Conservation (phyloP, 2,888 invertebrate species). For the Caenorhabditis sp. region DNA sequence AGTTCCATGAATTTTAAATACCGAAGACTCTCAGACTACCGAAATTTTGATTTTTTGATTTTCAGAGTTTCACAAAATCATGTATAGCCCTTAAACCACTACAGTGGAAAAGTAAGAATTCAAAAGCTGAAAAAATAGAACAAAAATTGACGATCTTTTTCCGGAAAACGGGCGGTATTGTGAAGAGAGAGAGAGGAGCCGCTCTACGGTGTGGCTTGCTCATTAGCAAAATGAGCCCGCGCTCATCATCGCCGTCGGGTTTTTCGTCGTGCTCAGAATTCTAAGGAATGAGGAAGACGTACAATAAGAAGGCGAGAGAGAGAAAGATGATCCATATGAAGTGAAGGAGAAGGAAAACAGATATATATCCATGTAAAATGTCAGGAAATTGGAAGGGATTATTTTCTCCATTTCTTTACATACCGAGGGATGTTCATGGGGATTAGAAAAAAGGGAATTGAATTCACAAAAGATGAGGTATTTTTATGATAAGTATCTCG, state of each 20-base stretch:
- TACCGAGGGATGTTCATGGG: background rate
- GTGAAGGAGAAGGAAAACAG: constrained; percentile 13
- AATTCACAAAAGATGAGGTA: background rate
- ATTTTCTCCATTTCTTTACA: background rate
- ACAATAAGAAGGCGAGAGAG: constrained; percentile 4
- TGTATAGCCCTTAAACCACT: no score
- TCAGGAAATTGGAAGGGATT: background rate
- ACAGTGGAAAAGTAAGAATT: background rate
- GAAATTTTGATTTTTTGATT: no score
- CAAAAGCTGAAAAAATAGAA: background rate
- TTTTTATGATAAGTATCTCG: background rate
- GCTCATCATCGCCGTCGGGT: background rate
- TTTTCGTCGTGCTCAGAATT: constrained; percentile 23
- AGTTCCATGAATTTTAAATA: no score
- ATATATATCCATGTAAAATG: constrained; percentile 13
- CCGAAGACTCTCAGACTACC: no score
- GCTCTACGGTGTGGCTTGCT: constrained; percentile 8
- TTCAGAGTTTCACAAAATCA: no score
- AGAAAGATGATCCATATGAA: background rate
- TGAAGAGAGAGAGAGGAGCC: constrained; percentile 27
- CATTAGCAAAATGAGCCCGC: constrained; percentile 59
- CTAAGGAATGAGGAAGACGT: constrained; percentile 33
- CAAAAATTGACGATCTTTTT: background rate
- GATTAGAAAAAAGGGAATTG: background rate
- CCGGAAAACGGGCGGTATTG: background rate